These are phyloP conservation scores for Rhinogobius similis DNA, from an alignment of 2,113 vertebrate genomes.

Conservation along the genomic window DNA sequence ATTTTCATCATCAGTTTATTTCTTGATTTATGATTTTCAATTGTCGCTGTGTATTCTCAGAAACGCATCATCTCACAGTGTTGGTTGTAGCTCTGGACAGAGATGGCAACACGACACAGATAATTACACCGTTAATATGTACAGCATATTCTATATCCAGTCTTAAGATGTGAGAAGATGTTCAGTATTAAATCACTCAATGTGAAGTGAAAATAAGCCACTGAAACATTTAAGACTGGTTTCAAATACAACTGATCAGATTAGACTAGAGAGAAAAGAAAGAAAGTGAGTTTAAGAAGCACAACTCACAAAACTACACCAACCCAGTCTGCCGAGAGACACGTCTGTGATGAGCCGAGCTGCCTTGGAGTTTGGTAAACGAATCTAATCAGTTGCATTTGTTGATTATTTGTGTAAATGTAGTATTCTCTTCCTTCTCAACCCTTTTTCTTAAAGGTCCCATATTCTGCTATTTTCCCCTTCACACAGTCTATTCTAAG, in stretches of 20 bases:
- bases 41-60: neutral
- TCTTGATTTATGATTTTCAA: neutral
- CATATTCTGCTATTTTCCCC: too few species aligned
- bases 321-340: neutral
- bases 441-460: too few species aligned
- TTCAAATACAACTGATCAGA: conserved; percentile 20
- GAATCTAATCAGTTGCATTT: too few species aligned
- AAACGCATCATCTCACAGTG: conserved; percentile 29
- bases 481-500: too few species aligned
- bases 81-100: conserved; percentile 35
- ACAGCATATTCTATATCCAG: conserved; percentile 19
- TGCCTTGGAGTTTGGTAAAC: neutral
- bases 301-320: conserved; percentile 33
- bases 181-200: conserved; percentile 38
- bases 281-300: conserved; percentile 36
- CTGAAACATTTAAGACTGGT: conserved; percentile 60
- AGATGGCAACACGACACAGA: conserved; percentile 44
- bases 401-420: too few species aligned
- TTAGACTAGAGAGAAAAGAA: conserved; percentile 25
- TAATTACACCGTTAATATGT: conserved; percentile 15
- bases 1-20: conserved; percentile 7
- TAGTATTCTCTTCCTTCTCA: neutral
- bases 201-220: neutral
- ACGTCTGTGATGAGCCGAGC: neutral
- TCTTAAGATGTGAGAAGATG: conserved; percentile 58